Base-by-base conservation (phyloP, 2,888 invertebrate species). In the Crematogaster levior region DNA sequence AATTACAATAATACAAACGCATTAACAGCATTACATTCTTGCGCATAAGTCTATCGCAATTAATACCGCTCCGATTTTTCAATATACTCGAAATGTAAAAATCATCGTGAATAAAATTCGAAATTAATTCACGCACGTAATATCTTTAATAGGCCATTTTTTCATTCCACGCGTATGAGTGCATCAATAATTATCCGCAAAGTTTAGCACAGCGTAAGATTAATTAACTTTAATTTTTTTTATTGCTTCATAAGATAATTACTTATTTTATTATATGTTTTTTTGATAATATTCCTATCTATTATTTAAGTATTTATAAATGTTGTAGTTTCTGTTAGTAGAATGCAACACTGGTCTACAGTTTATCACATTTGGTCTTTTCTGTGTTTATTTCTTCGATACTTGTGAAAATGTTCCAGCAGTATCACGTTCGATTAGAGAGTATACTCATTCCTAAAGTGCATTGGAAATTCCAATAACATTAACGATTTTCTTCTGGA, bases 401-500 rank as follows among this genome's bases (percentile, higher is more conserved):
- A 34, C 10, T n/a, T 74, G n/a, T 37, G 34, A 72, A 37, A 72
- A n/a, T n/a, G n/a, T 74, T 74, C 37, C 1, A 3, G 3, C 12
- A 81, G 75, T 82, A 73, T 80, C 51, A 84, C 65, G 53, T 74
- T 46, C 43, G 56, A 43, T 37, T 21, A 34, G 40, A 43, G 48
- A 43, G 21, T 74, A 27, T 51, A 46, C 12, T 6, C 56, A 53
- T 60, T 24, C 58, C 63, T 70, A 48, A 87, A 84, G 60, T 81
- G 75, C 74, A 72, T 85, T 85, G 70, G 73, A 86, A 86, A 88
- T 83, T 88, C 83, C 82, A 83, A 87, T 88, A 85, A 89, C 61
- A 82, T 84, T 87, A 88, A 86, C 86, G 85, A 84, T 89, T 89
- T 87, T 81, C 86, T 81, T 84, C 81, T 27, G 81, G 81, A 89